Evolutionary conservation across 1,140 invertebrate genomes (phyloP).

Genomic region (Euura lappo): DNA sequence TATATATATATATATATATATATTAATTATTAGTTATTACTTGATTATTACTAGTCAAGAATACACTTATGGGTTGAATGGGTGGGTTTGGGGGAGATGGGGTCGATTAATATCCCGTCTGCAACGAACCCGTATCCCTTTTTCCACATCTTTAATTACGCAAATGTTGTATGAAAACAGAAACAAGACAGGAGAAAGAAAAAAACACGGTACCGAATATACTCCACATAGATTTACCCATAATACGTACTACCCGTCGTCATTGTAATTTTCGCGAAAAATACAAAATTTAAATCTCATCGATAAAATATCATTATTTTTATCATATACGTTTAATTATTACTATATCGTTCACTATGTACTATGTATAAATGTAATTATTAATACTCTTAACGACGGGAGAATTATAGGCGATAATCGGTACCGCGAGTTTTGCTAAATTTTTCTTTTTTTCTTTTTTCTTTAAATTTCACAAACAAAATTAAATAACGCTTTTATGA

Average conservation of each 20-base stretch:
- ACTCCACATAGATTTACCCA: neutral
- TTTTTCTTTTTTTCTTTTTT: too few species aligned
- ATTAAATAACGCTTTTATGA: too few species aligned
- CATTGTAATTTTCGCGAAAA: neutral
- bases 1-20: neutral
- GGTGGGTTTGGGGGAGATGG: neutral
- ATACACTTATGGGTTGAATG: conserved; percentile 10
- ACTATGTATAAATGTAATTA: too few species aligned
- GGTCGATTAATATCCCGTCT: neutral
- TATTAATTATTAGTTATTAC: conserved; percentile 16
- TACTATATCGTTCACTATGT: too few species aligned
- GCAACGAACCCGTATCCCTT: neutral
- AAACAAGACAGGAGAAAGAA: too few species aligned
- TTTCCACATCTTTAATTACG: neutral
- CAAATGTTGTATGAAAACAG: too few species aligned
- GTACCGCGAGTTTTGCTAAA: too few species aligned
- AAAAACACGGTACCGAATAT: too few species aligned
- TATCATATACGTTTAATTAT: neutral
- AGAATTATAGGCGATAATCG: too few species aligned
- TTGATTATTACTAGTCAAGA: conserved; percentile 17
- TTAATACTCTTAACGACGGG: too few species aligned
- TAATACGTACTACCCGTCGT: neutral
- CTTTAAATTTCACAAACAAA: too few species aligned
- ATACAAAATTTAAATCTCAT: conserved; percentile 1
- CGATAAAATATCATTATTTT: neutral